These are phyloP conservation scores for Zeus faber DNA, from an alignment of 2,113 vertebrate species.

Conservation along the genomic window DNA sequence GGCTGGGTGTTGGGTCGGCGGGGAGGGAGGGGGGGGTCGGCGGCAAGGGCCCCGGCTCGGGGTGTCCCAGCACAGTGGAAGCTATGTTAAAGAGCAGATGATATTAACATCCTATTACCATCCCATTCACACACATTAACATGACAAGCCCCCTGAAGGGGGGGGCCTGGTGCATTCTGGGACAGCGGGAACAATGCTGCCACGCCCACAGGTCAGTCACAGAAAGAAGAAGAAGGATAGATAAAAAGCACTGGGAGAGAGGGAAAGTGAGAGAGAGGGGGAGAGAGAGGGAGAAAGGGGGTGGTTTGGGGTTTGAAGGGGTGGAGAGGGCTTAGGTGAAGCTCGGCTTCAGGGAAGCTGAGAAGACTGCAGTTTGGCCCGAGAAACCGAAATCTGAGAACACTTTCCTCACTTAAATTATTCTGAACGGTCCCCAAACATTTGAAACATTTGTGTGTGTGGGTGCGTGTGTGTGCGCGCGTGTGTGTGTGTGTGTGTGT, in stretches of 20 bases:
- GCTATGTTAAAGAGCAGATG: slow-evolving; percentile 29
- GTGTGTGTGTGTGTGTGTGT: background rate
- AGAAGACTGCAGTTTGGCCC: background rate
- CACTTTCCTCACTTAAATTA: background rate
- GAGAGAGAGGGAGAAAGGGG: background rate
- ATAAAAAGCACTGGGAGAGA: background rate
- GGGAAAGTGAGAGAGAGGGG: background rate
- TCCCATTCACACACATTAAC: slow-evolving; percentile 37
- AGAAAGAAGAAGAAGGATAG: background rate
- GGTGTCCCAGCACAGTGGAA: slow-evolving; percentile 23
- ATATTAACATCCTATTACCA: slow-evolving; percentile 39
- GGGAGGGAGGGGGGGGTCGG: background rate
- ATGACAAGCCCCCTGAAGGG: slow-evolving; percentile 32
- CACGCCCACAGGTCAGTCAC: slow-evolving; percentile 27
- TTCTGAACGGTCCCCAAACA: too few relatives aligned
- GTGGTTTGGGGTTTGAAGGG: background rate
- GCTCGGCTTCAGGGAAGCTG: background rate
- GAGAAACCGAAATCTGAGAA: slow-evolving; percentile 1
- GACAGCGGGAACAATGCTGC: slow-evolving; percentile 16
- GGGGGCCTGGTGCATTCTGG: slow-evolving; percentile 19
- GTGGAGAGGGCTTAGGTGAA: background rate
- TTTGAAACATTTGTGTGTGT: too few relatives aligned
- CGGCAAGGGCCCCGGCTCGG: too few relatives aligned
- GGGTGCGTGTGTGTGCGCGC: too few relatives aligned
- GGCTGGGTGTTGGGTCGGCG: background rate